A percentile compares a stretch with the other conserved stretches of the same genome.
phyloP scores from a whole-genome alignment of 2,113 vertebrate species.

The Leiothrix lutea region DNA sequence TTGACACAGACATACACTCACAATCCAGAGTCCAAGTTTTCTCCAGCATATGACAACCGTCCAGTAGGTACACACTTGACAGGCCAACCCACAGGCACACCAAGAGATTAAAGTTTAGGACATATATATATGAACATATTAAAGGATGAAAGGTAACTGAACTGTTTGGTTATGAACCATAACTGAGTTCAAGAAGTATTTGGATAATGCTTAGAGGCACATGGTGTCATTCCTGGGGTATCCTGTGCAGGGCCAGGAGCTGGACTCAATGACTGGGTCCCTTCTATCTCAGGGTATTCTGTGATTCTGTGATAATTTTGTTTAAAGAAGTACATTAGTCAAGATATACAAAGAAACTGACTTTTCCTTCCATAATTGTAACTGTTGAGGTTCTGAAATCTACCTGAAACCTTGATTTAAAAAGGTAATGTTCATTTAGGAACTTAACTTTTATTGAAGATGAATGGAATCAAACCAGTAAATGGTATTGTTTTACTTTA shows the following conservation, averaged over 20 bases:
- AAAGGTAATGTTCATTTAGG: constrained; percentile 27
- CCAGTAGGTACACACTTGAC: neutral
- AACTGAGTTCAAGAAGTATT: neutral
- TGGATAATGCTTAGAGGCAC: neutral
- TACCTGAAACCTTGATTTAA: constrained; percentile 8
- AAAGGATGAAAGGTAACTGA: neutral
- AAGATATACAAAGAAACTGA: neutral
- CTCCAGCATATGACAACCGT: neutral
- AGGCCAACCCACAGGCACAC: neutral
- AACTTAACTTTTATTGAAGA: constrained; percentile 13
- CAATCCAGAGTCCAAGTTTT: neutral
- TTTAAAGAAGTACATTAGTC: neutral
- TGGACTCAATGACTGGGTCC: neutral
- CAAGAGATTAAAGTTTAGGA: neutral
- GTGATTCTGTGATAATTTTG: neutral
- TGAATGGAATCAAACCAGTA: neutral
- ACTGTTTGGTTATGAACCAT: neutral
- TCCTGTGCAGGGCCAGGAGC: neutral
- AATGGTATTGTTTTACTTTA: constrained; percentile 29
- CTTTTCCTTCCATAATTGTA: neutral
- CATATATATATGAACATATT: neutral
- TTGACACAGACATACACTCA: neutral
- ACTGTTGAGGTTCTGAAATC: neutral
- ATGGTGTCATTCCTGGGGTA: neutral
- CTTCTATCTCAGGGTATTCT: neutral